These are phyloP conservation scores for Sebastes taczanowskii DNA, from an alignment of 2,797 vertebrate species.

Conservation along the genomic window DNA sequence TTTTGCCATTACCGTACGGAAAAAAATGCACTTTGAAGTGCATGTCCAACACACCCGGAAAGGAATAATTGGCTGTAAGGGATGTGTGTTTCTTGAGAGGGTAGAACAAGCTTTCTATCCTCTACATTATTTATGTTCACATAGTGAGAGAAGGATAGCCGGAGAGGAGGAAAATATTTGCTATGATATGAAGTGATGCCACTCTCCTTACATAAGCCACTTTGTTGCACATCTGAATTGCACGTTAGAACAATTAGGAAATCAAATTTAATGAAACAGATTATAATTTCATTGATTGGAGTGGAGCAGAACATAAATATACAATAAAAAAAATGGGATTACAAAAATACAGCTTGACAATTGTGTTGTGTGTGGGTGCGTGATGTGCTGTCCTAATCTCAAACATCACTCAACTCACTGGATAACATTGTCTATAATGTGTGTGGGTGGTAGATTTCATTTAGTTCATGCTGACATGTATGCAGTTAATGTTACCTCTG, in stretches of 20 bases:
- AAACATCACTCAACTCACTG: slow-evolving; percentile 15
- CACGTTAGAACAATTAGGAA: background rate
- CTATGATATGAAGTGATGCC: background rate
- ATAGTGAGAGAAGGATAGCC: slow-evolving; percentile 1
- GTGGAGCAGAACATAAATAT: background rate
- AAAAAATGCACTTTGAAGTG: slow-evolving; percentile 26
- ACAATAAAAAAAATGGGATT: background rate
- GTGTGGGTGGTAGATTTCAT: slow-evolving; percentile 7
- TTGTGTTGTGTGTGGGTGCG: background rate
- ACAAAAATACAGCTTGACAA: slow-evolving; percentile 6
- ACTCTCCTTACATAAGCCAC: background rate
- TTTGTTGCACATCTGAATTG: background rate
- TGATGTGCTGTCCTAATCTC: background rate
- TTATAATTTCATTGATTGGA: background rate
- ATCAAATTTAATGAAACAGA: background rate
- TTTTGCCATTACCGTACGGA: background rate
- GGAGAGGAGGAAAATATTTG: background rate
- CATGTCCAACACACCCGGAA: background rate
- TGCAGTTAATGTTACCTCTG: slow-evolving; percentile 17
- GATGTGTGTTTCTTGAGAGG: slow-evolving; percentile 11
- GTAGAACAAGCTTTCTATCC: slow-evolving; percentile 12
- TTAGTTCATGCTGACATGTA: slow-evolving; percentile 1
- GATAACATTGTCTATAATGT: slow-evolving; percentile 37
- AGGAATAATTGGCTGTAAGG: background rate
- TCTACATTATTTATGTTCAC: slow-evolving; percentile 58